Evolutionary conservation across 2,113 vertebrate genomes (phyloP), one percentile per base, ranked within the genome.

Genomic region (Rhipidura dahli): DNA sequence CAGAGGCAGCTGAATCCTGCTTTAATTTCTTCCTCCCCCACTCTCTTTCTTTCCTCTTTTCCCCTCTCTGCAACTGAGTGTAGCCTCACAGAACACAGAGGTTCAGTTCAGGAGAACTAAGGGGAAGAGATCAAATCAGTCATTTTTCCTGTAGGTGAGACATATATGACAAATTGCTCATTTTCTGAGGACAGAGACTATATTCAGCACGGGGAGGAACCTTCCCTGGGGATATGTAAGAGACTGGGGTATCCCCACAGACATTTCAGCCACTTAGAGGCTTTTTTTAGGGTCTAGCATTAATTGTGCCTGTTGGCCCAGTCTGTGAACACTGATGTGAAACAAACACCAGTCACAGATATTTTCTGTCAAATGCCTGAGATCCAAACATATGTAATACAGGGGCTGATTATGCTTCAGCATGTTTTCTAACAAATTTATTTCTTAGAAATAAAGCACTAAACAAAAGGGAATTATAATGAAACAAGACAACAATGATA

Each of bases 401-500:
- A 28, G 10, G 30, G 35, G 31, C 45, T 80, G 77, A 92, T 86
- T 90, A 64, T 50, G 49, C 56, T 94, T 91, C 93, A 77, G 28
- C 81, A 54, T 96, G 87, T 92, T 83, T 90, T 90, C 89, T 80
- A 96, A 83, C 68, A 90, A 81, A 82, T 87, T 86, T 76, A 61
- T 64, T 85, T 91, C 89, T 47, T 37, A 79, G 53, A 82, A 88
- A 84, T 69, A 45, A 78, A 81, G 47, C 40, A 45, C 44, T 84
- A 81, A 97, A 83, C 69, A 97, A 97, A 96, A 31, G 70, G 56
- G 78, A 97, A 95, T 89, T 76, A 60, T 91, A 97, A 96, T 92
- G 91, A 93, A 97, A 96, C 72, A 70, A 96, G 96, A 83, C 84
- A 83, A 86, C 54, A 85, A 40, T 53, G 68, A 90, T 85, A 93